Percentiles rank a stretch among this genome's conserved stretches.
These are phyloP conservation scores for Colletes latitarsis DNA, from an alignment of 1,140 invertebrate genomes.

Conservation along the genomic window DNA sequence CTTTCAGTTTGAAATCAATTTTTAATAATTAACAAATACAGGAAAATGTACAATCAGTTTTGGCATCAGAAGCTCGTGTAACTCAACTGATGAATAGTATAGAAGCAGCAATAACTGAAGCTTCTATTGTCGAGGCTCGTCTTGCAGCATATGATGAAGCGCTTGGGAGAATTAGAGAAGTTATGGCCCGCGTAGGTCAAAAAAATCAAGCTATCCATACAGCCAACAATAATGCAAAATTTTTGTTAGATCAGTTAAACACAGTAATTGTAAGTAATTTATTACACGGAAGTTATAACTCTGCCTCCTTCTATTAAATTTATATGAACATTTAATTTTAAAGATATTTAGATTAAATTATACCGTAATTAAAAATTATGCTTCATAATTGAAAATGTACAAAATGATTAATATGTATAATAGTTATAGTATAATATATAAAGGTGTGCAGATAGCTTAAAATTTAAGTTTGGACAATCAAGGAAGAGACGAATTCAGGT, in stretches of 20 bases:
- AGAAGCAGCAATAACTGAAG: constrained; percentile 89
- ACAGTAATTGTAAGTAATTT: constrained; percentile 87
- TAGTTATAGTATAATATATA: constrained; percentile 26
- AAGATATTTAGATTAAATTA: no score
- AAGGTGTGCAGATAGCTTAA: no score
- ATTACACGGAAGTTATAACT: background rate
- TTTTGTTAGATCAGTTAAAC: constrained; percentile 90
- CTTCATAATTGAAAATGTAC: no score
- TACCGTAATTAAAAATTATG: no score
- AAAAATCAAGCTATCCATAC: constrained; percentile 95
- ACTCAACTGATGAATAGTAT: constrained; percentile 92
- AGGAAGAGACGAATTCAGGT: no score
- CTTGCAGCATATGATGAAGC: constrained; percentile 90
- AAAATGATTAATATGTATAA: no score
- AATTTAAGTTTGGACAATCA: no score
- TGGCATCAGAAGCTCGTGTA: constrained; percentile 92
- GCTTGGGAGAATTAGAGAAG: constrained; percentile 90
- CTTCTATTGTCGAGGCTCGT: constrained; percentile 88
- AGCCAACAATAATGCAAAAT: constrained; percentile 91
- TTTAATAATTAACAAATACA: constrained; percentile 68
- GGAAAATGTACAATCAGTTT: constrained; percentile 93
- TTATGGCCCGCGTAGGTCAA: constrained; percentile 94
- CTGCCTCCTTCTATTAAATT: background rate
- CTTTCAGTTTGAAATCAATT: background rate
- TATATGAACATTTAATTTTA: constrained; percentile 10